Conservation (phyloP, 2,113 vertebrate genomes). For the Grammatotria lemairii region DNA sequence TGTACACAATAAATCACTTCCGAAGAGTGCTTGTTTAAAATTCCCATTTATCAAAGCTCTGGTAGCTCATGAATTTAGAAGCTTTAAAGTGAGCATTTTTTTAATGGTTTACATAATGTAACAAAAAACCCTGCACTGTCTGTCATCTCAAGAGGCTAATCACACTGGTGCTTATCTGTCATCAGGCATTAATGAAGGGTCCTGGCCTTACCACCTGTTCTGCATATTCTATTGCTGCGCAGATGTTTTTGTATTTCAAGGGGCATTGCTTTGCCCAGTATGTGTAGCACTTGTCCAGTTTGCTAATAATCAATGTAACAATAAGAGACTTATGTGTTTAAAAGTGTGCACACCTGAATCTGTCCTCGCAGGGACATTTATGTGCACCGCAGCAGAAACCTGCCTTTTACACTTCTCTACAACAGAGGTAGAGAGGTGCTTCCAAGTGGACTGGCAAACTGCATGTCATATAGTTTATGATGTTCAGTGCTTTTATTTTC, state of each 20-base stretch:
- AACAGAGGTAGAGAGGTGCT: background rate
- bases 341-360: conserved; percentile 32
- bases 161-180: conserved; percentile 28
- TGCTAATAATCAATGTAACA: background rate
- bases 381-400: background rate
- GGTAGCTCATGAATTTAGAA: background rate
- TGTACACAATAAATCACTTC: background rate
- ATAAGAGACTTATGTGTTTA: background rate
- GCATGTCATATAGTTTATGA: background rate
- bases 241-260: conserved; percentile 44
- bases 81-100: background rate
- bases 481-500: background rate
- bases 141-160: background rate
- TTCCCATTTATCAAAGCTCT: background rate
- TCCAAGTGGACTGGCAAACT: background rate
- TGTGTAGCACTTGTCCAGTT: background rate
- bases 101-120: background rate
- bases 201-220: conserved; percentile 40
- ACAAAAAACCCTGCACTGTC: background rate
- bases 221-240: background rate
- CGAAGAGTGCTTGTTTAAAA: background rate
- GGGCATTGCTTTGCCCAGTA: background rate
- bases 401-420: background rate
- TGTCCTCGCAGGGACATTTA: background rate
- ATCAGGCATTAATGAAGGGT: conserved; percentile 49